Evolutionary conservation across 2,113 vertebrate species (phyloP).

Genomic region (Agapornis roseicollis): DNA sequence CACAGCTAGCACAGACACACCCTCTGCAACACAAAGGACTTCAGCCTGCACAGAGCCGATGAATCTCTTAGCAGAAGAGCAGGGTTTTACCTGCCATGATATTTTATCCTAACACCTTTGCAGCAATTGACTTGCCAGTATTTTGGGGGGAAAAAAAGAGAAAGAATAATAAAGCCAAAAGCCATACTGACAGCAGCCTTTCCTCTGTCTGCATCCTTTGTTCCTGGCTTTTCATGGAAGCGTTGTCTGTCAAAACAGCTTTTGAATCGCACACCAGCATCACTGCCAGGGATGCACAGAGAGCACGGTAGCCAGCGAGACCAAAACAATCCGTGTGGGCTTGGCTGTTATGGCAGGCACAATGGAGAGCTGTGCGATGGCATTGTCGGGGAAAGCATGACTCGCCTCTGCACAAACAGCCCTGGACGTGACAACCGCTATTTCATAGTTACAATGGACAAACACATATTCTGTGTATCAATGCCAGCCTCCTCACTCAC

Average conservation of each 20-base stretch:
- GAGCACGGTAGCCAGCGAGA: background rate
- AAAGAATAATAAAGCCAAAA: background rate
- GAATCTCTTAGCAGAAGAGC: background rate
- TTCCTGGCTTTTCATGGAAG: conserved; percentile 19
- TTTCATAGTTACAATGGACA: conserved; percentile 5
- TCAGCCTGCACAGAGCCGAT: background rate
- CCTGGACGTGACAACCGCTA: background rate
- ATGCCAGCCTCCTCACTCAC: background rate
- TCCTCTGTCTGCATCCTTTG: conserved; percentile 15
- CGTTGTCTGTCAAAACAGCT: conserved; percentile 29
- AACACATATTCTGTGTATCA: background rate
- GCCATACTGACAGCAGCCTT: background rate
- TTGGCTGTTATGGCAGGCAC: conserved; percentile 43
- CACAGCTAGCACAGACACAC: conserved; percentile 33
- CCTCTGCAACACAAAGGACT: conserved; percentile 46
- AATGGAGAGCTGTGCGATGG: background rate
- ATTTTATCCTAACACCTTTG: background rate
- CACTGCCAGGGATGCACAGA: background rate
- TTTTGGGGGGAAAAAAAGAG: accelerated
- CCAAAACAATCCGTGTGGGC: conserved; percentile 25
- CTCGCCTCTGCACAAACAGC: background rate
- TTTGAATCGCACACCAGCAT: conserved; percentile 41
- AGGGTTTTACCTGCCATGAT: background rate
- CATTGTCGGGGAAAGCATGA: background rate
- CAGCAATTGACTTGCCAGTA: background rate